A percentile compares a stretch with the other conserved stretches of the same genome.
Evolutionary conservation across 2,797 vertebrate species (phyloP).

Genomic region (Malurus leucopterus): DNA sequence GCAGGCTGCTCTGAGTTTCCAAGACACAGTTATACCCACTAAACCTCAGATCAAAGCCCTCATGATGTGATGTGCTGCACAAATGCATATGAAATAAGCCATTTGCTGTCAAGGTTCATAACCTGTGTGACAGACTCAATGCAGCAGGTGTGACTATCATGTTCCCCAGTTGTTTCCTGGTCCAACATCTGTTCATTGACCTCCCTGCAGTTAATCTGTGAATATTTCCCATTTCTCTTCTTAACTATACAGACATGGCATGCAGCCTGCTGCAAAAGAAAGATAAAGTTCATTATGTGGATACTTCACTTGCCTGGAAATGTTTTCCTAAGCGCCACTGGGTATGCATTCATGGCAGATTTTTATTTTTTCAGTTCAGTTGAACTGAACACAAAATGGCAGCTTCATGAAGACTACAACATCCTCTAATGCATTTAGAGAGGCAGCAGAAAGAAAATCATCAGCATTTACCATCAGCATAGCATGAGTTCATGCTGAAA

Average conservation of each 20-base stretch:
- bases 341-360: not conserved
- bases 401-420: not conserved
- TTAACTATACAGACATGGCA: not conserved
- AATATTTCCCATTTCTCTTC: slow-evolving; percentile 16
- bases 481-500: not conserved
- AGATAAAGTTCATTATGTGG: not conserved
- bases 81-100: not conserved
- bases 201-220: not conserved
- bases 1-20: not conserved
- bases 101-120: slow-evolving; percentile 4
- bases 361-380: not conserved
- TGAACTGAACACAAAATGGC: not conserved
- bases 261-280: not conserved
- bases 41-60: not conserved
- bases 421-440: not conserved
- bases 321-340: not conserved
- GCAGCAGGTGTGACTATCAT: not conserved
- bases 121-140: not conserved
- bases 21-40: not conserved
- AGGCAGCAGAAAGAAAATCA: not conserved
- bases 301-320: not conserved
- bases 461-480: not conserved
- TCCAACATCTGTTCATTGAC: not conserved
- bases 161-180: not conserved
- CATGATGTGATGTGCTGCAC: not conserved